phyloP scores from a whole-genome alignment of 1,140 invertebrate genomes.

The Drosophila suzukii region DNA sequence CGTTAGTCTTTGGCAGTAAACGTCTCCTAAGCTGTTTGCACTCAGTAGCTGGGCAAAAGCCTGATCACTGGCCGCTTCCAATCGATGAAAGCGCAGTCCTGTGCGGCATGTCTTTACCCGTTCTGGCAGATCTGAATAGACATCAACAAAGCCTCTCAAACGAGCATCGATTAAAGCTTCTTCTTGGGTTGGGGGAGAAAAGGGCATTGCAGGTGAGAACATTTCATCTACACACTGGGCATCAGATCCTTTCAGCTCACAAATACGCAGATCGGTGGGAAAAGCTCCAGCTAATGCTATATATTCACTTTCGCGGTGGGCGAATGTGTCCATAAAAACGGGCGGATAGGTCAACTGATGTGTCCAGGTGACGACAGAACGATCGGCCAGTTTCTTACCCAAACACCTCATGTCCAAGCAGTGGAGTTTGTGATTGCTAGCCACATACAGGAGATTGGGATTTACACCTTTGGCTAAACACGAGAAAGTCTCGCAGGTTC shows the following conservation, averaged over 20 bases:
- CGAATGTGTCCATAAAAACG: constrained; percentile 47
- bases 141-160: constrained; percentile 19
- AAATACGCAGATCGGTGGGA: constrained; percentile 55
- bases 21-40: constrained; percentile 53
- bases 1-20: constrained; percentile 51
- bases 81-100: constrained; percentile 43
- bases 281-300: constrained; percentile 41
- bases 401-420: constrained; percentile 60
- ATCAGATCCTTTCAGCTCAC: constrained; percentile 33
- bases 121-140: constrained; percentile 61
- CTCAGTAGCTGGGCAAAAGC: constrained; percentile 63
- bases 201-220: constrained; percentile 46
- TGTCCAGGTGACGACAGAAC: constrained; percentile 64
- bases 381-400: constrained; percentile 57
- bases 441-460: constrained; percentile 64
- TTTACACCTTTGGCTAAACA: constrained; percentile 47
- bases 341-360: constrained; percentile 66
- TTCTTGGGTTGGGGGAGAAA: constrained; percentile 40
- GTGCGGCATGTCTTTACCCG: constrained; percentile 50
- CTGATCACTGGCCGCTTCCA: constrained; percentile 36
- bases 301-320: constrained; percentile 44
- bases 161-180: constrained; percentile 49
- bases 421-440: constrained; percentile 68
- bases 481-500: constrained; percentile 55
- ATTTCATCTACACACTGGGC: constrained; percentile 24